phyloP scores from a whole-genome alignment of 1,140 invertebrate species.

The Zelostemma sp. region DNA sequence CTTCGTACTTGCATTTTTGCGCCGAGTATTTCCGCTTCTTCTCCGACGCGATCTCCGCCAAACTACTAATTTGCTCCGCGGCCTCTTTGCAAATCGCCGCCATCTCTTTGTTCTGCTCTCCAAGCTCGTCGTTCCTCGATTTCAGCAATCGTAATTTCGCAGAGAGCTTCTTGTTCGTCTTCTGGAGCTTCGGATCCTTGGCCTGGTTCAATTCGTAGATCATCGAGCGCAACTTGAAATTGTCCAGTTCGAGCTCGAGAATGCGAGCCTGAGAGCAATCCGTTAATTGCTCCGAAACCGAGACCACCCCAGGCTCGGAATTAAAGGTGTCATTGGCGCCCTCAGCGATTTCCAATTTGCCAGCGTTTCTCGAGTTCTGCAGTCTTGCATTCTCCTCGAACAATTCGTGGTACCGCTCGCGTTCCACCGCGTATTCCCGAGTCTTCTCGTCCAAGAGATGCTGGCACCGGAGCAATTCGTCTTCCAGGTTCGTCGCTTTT shows the following conservation, averaged over 20 bases:
- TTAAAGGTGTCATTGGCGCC: not conserved
- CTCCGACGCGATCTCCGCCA: not conserved
- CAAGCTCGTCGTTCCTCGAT: not conserved
- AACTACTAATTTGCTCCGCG: not conserved
- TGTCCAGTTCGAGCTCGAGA: slow-evolving; percentile 20
- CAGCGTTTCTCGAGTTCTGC: slow-evolving; percentile 5
- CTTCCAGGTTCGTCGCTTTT: not conserved
- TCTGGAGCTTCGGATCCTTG: not conserved
- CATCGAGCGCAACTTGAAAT: not conserved
- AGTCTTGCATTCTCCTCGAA: slow-evolving; percentile 7
- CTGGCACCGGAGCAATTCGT: slow-evolving; percentile 15
- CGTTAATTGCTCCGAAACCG: slow-evolving; percentile 24
- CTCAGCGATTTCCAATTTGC: not conserved
- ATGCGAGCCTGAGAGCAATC: slow-evolving; percentile 6
- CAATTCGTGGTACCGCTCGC: slow-evolving; percentile 4
- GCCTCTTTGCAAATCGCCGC: not conserved
- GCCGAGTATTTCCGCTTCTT: not conserved
- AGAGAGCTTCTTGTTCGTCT: not conserved
- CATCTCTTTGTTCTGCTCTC: not conserved
- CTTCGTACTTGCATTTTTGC: slow-evolving; percentile 5
- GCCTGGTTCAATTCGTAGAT: not conserved
- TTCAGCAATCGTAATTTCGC: not conserved
- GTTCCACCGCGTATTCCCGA: not conserved
- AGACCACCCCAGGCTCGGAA: slow-evolving; percentile 3
- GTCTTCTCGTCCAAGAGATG: slow-evolving; percentile 7